phyloP scores from a whole-genome alignment of 2,113 vertebrate species.

The Glaucidium brasilianum region DNA sequence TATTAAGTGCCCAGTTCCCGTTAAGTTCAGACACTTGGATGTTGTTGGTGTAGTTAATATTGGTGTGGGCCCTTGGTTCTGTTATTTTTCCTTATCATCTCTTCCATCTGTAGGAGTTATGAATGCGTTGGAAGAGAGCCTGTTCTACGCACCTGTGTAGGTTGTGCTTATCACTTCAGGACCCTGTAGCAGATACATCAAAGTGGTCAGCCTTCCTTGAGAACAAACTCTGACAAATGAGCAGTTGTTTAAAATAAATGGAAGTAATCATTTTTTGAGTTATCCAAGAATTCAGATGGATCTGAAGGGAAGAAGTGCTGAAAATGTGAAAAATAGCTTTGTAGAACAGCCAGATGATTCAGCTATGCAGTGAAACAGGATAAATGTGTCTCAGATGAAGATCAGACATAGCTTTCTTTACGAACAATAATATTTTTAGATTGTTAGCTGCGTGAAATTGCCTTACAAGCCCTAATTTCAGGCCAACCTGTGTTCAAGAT shows the following conservation, averaged over 20 bases:
- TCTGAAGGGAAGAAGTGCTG: not conserved
- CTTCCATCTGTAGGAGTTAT: not conserved
- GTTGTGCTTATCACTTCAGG: not conserved
- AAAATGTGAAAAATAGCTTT: not conserved
- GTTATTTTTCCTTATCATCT: not conserved
- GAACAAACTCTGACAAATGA: not conserved
- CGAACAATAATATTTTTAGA: not conserved
- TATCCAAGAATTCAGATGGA: not conserved
- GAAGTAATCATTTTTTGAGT: not conserved
- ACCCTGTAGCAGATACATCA: not conserved
- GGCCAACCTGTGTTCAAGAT: not conserved
- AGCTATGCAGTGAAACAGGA: not conserved
- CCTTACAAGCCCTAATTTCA: not conserved
- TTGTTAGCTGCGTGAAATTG: not conserved
- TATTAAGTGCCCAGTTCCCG: not conserved
- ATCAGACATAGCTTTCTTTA: not conserved
- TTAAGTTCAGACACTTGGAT: not conserved
- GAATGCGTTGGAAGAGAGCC: not conserved
- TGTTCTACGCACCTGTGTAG: not conserved
- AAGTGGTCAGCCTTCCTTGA: not conserved
- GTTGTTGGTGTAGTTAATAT: not conserved
- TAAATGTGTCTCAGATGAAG: not conserved
- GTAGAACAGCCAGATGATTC: not conserved
- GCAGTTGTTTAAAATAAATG: not conserved
- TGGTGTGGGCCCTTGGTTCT: not conserved